Base-by-base conservation (phyloP, 2,888 invertebrate species). In the Drosophila prostipennis region DNA sequence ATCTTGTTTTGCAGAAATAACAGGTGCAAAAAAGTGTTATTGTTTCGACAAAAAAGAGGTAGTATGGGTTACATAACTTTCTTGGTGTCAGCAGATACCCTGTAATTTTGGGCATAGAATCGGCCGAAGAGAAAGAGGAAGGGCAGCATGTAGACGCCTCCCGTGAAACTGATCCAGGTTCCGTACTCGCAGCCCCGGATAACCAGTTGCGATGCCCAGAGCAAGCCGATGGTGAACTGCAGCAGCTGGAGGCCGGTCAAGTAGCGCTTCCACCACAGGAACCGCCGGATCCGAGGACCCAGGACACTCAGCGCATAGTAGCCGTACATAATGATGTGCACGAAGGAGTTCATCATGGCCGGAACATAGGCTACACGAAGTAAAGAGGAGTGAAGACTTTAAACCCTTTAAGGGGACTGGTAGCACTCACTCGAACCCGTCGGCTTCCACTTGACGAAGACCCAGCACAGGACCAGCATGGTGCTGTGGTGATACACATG, bases 261-360 rank as follows among this genome's bases (percentile, higher is more conserved):
- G 92, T 98, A 98, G 90, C 96, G 97, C 93, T 98, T 98, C 98
- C 98, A 98, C 98, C 98, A 98, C 11, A 98, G 93, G 91, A 95
- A 97, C 90, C 95, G 95, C 89, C 7, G 29, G 29, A 29, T 7
- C 6, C 29, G 29, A 7, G 29, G 29, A 2, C 29, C 29, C 29
- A 29, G 7, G 29, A 29, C 29, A 29, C 29, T 29, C 29, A 29
- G 29, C 29, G 29, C 29, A 29, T 29, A 29, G 7, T 29, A 29
- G 29, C 29, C 29, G 29, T 29, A 6, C 29, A 29, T 29, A 7
- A 29, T 2, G 29, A 29, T 29, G 29, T 29, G 29, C 29, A 29
- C 29, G 29, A 29, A 29, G 29, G 29, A 29, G 29, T 29, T 29
- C 7, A 29, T 29, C 29, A 29, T 29, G 29, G 7, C 29, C 29